Conservation (phyloP, 2,888 invertebrate species). For the Sepioteuthis lessoniana region DNA sequence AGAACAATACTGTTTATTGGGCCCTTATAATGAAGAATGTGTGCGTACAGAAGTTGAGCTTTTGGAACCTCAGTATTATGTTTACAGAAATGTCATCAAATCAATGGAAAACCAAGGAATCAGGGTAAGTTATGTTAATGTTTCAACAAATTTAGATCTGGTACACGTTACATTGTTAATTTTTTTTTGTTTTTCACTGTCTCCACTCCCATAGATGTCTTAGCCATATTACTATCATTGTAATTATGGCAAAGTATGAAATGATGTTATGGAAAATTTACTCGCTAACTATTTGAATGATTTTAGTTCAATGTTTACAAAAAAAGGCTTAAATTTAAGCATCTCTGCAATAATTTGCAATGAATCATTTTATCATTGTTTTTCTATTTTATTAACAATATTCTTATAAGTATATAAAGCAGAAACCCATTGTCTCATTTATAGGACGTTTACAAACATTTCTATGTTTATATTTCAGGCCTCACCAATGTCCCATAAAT, state of each 20-base stretch:
- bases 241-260: not conserved
- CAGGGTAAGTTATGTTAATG: constrained; percentile 79
- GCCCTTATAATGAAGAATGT: constrained; percentile 93
- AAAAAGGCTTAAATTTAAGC: no score
- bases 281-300: no score
- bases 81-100: constrained; percentile 72
- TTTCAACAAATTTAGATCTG: not conserved
- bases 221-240: not conserved
- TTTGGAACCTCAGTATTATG: constrained; percentile 82
- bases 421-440: no score
- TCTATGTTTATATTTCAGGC: no score
- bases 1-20: constrained; percentile 95
- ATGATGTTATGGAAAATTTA: no score
- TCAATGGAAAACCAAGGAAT: constrained; percentile 85
- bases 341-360: no score
- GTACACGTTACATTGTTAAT: not conserved
- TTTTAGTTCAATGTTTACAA: no score
- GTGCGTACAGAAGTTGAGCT: constrained; percentile 97
- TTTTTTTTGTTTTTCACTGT: not conserved
- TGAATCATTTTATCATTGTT: no score
- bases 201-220: not conserved
- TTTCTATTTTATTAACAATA: no score
- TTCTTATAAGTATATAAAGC: no score
- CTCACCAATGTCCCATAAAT: no score
- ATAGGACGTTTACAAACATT: no score